Evolutionary conservation across 2,888 invertebrate genomes (phyloP).

Genomic region (Orthosia cruda): DNA sequence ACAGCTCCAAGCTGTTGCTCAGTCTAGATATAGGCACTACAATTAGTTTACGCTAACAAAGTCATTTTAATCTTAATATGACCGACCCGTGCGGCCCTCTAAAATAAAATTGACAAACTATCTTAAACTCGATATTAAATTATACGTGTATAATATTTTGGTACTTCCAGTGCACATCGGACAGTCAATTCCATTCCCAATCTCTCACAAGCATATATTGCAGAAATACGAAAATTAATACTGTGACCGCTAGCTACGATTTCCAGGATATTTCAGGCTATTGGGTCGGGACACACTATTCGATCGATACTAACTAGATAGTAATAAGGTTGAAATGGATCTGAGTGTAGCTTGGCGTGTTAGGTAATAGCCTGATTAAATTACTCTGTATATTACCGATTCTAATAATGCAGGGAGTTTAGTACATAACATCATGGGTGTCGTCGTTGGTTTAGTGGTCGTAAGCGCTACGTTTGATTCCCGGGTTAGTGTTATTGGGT

Average conservation of each 20-base stretch:
- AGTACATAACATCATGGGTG: too few relatives aligned
- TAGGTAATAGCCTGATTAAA: not conserved
- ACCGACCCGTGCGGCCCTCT: too few relatives aligned
- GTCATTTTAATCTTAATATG: too few relatives aligned
- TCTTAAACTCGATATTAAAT: too few relatives aligned
- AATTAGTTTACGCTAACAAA: too few relatives aligned
- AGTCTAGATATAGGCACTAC: too few relatives aligned
- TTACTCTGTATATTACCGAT: not conserved
- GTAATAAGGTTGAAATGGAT: not conserved
- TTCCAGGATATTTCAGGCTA: slow-evolving; percentile 2
- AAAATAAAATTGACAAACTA: too few relatives aligned
- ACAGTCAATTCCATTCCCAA: not conserved
- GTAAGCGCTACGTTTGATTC: too few relatives aligned
- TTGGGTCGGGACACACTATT: not conserved
- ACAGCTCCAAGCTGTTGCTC: not conserved
- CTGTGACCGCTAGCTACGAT: not conserved
- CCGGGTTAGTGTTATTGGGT: too few relatives aligned
- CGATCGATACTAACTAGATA: not conserved
- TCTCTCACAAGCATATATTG: not conserved
- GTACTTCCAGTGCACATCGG: not conserved
- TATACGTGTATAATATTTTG: too few relatives aligned
- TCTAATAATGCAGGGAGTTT: too few relatives aligned
- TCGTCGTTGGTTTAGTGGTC: too few relatives aligned
- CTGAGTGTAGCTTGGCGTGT: not conserved
- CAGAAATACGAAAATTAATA: slow-evolving; percentile 10